Evolutionary conservation across 2,797 vertebrate genomes (phyloP).

Genomic region (Crenichthys baileyi): DNA sequence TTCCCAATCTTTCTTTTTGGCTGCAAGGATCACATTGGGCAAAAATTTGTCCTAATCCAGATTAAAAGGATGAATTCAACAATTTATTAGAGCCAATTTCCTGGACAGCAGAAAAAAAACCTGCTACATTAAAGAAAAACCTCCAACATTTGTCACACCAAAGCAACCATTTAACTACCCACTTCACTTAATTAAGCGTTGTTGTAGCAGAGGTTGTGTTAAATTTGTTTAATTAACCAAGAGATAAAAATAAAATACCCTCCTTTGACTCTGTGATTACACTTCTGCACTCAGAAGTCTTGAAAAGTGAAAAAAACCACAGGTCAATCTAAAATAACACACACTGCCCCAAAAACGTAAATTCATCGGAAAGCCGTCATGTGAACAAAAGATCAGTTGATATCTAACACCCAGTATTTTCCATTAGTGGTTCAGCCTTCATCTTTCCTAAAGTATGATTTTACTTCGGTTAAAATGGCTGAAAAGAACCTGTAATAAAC

Average conservation of each 20-base stretch:
- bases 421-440: not conserved
- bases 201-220: slow-evolving; percentile 4
- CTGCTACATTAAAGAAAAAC: not conserved
- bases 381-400: not conserved
- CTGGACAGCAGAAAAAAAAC: not conserved
- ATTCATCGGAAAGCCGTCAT: not conserved
- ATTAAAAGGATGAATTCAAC: not conserved
- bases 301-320: not conserved
- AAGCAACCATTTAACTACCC: slow-evolving; percentile 5
- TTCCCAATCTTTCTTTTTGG: too few species aligned
- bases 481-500: not conserved
- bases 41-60: not conserved
- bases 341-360: not conserved
- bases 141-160: not conserved
- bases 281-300: not conserved
- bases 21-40: too few species aligned
- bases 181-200: slow-evolving; percentile 10
- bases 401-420: not conserved
- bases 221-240: slow-evolving; percentile 10
- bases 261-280: not conserved
- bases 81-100: not conserved
- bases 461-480: too few species aligned
- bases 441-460: too few species aligned
- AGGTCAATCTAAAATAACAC: not conserved
- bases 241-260: not conserved